Base-by-base conservation (phyloP, 2,888 invertebrate species). In the Philereme vetulata region DNA sequence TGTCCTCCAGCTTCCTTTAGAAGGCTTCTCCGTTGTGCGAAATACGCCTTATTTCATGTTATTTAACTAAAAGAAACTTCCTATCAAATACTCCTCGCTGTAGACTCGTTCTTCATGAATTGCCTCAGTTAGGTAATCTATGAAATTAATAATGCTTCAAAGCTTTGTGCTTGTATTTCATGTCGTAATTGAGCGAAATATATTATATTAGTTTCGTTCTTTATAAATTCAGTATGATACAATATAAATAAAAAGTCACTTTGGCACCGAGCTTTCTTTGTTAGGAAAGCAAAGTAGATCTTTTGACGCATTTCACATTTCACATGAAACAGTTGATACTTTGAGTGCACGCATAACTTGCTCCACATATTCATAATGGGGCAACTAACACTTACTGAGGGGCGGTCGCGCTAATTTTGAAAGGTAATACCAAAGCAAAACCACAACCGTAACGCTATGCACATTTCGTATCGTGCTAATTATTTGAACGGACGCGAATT, bases 1-100 rank as follows among this genome's bases (percentile, higher is more conserved):
- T 51, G 56, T 60, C 52, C 49, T 50, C 54, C 50, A 56, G 40
- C 44, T 60, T 51, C 51, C 54, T 59, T 38, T 55, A 49, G 52
- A 55, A 56, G 46, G 9, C 32, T 45, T 53, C 44, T 52, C 42
- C 49, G 58, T 53, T 59, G 51, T 51, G 42, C 21, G 43, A 53
- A 43, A 50, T 33, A 60, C 38, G 44, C 46, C 32, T 51, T 59
- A 49, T 34, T 62, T 48, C 42, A 45, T 54, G 42, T 52, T 60
- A 21, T 48, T 32, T 46, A 56, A 45, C 9, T 52, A 38, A 49
- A 38, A 21, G 50, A 4, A 42, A 42, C 32, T 51, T 33, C 9
- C 33, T 4, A 33, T 5, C 2, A 49, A 38, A 6, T 36, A 11
- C 11, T 49, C 21, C 21, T 38, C 11, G 8, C 52, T 45, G 32